Evolutionary conservation across 2,113 vertebrate species (phyloP), one percentile per base, ranked within the genome.

Genomic region (Melanostigma gelatinosum): DNA sequence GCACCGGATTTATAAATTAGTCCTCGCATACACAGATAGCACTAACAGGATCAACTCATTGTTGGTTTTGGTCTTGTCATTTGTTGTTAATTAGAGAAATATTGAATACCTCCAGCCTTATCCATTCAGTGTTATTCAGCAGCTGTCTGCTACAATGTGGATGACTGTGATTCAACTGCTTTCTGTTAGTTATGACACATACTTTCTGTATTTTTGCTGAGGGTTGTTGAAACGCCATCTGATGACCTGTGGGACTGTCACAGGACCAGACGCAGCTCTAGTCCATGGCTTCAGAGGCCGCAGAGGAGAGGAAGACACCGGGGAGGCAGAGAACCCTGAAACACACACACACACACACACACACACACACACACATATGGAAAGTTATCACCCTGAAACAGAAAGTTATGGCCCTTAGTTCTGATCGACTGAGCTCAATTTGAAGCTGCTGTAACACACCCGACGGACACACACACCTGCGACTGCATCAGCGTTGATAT

Each of bases 121-220:
- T 76, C 13, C 29, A 42, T 77, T 60, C 16, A 64, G 20, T 52
- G 44, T 36, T 16, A 72, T 60, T 66, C 42, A 70, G 36, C 5
- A 2, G 12, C 15, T 36, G 66, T 24, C 65, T 20, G 27, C 46
- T 54, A 75, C 5, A 44, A 27, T 24, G n/a, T 0, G 42, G 52
- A 72, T 57, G 40, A 32, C 6, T 57, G 27, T 1, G 11, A 38
- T 2, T 61, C 11, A 64, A 24, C 18, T 5, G 60, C 46, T 1
- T 29, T 38, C 38, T 22, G 36, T 2, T 44, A 20, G 8, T 55
- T n/a, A 3, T 63, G 13, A 22, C 36, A 88, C 94, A 22, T 93
- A 95, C 95, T 83, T 94, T 94, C 85, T 88, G 85, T 84, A 75
- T 89, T 89, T 82, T 90, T 18, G 92, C 86, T 87, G 88, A 73